Base-by-base conservation (phyloP, 2,888 invertebrate species). In the Hecatera dysodea region DNA sequence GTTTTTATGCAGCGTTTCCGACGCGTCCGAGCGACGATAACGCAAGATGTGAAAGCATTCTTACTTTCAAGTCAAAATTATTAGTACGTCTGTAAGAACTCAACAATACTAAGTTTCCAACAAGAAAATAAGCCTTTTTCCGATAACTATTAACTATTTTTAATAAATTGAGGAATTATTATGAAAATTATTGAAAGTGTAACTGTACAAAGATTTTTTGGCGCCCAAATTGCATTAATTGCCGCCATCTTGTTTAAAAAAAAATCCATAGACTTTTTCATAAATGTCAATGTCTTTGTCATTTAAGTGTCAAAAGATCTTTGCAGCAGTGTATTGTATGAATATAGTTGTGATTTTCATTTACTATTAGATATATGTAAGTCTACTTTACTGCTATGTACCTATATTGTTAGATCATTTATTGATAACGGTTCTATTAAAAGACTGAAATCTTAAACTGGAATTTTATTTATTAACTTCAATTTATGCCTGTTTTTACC, bases 381-480 rank as follows among this genome's bases (percentile, higher is more conserved):
- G 74, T 53, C 81, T 80, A 83, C 82, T 87, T 88, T 87, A 81
- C 86, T 90, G 87, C 84, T 89, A 84, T 86, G 88, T 91, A 89
- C 86, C 84, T 88, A 86, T 85, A 91, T 90, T 91, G 92, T 93
- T 94, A 93, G 92, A 91, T 93, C 83, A 91, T 90, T 93, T 93
- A 89, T 84, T 91, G 80, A 87, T 90, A 91, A 92, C 91, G 92
- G 92, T 94, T 95, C 92, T 94, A 95, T 92, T 95, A 95, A 95
- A 95, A 95, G 95, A 95, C 95, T 95, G 95, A 95, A 93, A 94
- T 92, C 89, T 90, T 86, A 66, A 33, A 17, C 60, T 67, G 11
- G 3, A 11, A 50, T 75, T 72, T 76, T 52, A 52, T 75, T 75
- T 53, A 36, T 2, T 17, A 22, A 29, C 2, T 5, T 39, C 2